Base-by-base conservation (phyloP, 1,140 invertebrate genomes). In the Drosophila novamexicana region DNA sequence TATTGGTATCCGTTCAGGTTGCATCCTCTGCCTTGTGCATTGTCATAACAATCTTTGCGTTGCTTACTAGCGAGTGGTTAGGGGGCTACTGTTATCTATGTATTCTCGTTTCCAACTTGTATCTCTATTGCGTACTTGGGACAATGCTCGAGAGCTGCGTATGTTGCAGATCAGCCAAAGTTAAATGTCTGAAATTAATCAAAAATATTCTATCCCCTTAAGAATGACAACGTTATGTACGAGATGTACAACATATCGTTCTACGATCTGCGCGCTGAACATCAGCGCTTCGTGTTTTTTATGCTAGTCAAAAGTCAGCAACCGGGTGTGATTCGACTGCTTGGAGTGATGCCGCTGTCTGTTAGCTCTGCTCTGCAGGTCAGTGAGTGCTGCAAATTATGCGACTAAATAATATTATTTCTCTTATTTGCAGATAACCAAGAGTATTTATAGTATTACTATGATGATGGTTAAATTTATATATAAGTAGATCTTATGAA, bases 401-500 rank as follows among this genome's bases (percentile, higher is more conserved):
- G 10, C 37, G 1, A 16, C 9, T 34, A 44, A 52, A 45, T 52
- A 10, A 47, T 44, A 52, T 40, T 29, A 40, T 62, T 42, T 40
- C 40, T 10, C 0, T 14, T 16, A 8, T 7, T 53, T 65, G 14
- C 40, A 85, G 75, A 71, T 85, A 47, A 68, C 77, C n/a, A 81
- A 77, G 57, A 74, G 39, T 45, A 77, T 91, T 75, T 91, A 89
- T 49, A 85, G 74, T 53, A 85, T 80, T 29, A 77, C 75, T 54
- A 90, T 80, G 74, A 83, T 85, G 76, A 79, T 89, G 79, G 42
- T 81, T 32, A 66, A 77, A 22, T 83, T 89, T 65, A 40, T 88
- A 83, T 70, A 70, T 56, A 71, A 91, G 57, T 74, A 79, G 71
- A 66, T 78, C 67, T 67, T 14, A 0, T 14, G 14, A 14, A 14